Percentiles rank a stretch among this genome's conserved stretches.
phyloP scores from a whole-genome alignment of 2,888 invertebrate genomes.

The Drosophila diplacantha region DNA sequence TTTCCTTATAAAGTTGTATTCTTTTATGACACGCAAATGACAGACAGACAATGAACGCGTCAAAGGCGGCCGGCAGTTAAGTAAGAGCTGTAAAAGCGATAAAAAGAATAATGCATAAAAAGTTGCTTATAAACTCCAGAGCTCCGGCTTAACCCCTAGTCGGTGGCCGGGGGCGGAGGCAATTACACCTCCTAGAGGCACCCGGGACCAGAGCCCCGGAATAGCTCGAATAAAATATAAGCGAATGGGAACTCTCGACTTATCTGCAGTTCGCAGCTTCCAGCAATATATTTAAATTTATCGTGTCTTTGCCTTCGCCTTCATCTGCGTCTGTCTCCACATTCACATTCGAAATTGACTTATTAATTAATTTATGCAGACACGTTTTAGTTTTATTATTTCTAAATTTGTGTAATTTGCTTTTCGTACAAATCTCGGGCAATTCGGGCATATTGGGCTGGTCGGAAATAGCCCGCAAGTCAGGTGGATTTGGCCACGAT shows the following conservation, averaged over 20 bases:
- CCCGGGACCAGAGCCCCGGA: neutral
- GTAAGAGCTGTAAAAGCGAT: conserved; percentile 42
- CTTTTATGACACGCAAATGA: conserved; percentile 57
- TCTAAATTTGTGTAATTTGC: conserved; percentile 69
- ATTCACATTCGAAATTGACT: conserved; percentile 51
- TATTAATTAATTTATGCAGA: conserved; percentile 77
- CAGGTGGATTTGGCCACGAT: conserved; percentile 7
- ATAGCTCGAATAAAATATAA: conserved; percentile 22
- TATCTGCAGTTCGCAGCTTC: conserved; percentile 32
- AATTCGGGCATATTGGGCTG: conserved; percentile 15
- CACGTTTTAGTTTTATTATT: conserved; percentile 76
- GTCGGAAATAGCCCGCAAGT: no score
- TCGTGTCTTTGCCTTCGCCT: conserved; percentile 25
- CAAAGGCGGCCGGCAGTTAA: conserved; percentile 45
- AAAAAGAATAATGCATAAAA: conserved; percentile 50
- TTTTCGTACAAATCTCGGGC: conserved; percentile 40
- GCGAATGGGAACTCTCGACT: conserved; percentile 22
- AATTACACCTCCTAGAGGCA: conserved; percentile 11
- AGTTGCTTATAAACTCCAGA: conserved; percentile 27
- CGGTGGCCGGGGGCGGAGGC: conserved; percentile 8
- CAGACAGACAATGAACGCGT: conserved; percentile 48
- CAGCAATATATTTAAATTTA: conserved; percentile 37
- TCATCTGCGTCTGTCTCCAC: conserved; percentile 12
- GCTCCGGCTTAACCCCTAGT: conserved; percentile 30
- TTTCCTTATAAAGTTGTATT: conserved; percentile 44